Evolutionary conservation across 2,797 vertebrate species (phyloP).

Genomic region (Acomys russatus): DNA sequence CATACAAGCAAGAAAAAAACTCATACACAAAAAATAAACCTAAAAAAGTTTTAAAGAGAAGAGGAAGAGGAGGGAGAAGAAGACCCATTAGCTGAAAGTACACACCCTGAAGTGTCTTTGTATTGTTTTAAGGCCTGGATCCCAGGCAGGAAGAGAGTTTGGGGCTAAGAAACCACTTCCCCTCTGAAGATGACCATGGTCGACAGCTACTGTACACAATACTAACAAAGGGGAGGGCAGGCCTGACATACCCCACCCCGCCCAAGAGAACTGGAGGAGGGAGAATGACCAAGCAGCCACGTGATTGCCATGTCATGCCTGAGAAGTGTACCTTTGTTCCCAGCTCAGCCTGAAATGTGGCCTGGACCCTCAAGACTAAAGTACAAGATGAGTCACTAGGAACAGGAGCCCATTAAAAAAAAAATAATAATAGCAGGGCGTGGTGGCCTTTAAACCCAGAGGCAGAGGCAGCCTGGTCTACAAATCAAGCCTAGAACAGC

Average conservation of each 20-base stretch:
- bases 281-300: neutral
- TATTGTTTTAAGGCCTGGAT: neutral
- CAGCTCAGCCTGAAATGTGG: neutral
- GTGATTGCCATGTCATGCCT: neutral
- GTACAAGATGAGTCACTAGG: slow-evolving; percentile 33
- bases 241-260: neutral
- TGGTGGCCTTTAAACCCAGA: too few relatives aligned
- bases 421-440: neutral
- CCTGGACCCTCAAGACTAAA: neutral
- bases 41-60: neutral
- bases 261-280: neutral
- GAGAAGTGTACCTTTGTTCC: neutral
- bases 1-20: neutral
- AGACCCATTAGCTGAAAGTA: slow-evolving; percentile 4
- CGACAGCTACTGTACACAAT: neutral
- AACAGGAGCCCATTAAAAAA: neutral
- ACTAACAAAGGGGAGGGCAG: neutral
- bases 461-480: too few relatives aligned
- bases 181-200: neutral
- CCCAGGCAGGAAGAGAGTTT: neutral
- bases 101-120: neutral
- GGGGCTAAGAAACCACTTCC: slow-evolving; percentile 30
- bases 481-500: too few relatives aligned
- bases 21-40: neutral
- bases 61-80: neutral